Evolutionary conservation across 2,797 vertebrate species (phyloP).

Genomic region (Mus spretus): DNA sequence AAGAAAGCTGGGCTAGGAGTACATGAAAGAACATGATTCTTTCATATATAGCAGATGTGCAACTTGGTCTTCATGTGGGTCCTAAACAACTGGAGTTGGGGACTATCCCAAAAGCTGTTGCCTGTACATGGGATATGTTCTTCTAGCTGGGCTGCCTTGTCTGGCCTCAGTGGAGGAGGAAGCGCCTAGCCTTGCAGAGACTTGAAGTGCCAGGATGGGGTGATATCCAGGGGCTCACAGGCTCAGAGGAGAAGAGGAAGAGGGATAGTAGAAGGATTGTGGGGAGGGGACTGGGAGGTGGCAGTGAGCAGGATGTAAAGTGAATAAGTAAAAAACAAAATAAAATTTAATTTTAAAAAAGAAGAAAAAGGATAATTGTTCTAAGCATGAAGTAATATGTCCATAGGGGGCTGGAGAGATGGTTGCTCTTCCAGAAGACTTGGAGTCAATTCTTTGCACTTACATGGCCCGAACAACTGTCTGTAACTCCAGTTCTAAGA

Average conservation of each 20-base stretch:
- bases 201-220: neutral
- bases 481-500: neutral
- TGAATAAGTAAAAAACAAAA: neutral
- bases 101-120: neutral
- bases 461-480: neutral
- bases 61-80: neutral
- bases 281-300: neutral
- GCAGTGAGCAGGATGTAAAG: neutral
- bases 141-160: neutral
- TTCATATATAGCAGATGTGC: neutral
- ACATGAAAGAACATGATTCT: constrained; percentile 19
- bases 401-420: neutral
- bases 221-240: neutral
- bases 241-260: neutral
- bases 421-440: neutral
- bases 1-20: constrained; percentile 5
- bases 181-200: neutral
- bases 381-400: constrained; percentile 16
- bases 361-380: constrained; percentile 7
- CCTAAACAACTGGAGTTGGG: neutral
- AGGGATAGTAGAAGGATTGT: neutral
- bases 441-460: neutral
- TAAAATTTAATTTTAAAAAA: neutral
- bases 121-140: neutral
- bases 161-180: neutral